Evolutionary conservation across 64 coral and sea anemone genomes (phyloP).

Genomic region (Dendronephthya gigantea): DNA sequence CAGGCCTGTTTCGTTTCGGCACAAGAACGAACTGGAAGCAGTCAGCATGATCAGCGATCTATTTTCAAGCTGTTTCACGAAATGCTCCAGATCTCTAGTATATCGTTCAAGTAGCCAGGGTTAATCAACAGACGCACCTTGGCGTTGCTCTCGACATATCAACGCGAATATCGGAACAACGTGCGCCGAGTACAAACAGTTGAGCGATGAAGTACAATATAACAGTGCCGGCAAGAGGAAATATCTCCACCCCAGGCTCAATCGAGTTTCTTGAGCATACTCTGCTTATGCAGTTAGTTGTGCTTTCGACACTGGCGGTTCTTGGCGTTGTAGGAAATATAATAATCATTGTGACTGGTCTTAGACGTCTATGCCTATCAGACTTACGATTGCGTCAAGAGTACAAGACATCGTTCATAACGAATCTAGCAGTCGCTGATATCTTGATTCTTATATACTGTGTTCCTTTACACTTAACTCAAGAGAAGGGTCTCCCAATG

Average conservation of each 20-base stretch:
- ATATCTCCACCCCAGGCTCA: background rate
- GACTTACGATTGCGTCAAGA: background rate
- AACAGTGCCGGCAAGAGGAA: background rate
- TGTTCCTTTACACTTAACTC: background rate
- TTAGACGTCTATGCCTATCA: background rate
- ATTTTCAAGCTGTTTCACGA: background rate
- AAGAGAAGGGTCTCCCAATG: background rate
- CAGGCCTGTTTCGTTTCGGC: background rate
- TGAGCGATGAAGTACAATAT: background rate
- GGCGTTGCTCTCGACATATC: background rate
- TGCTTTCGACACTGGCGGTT: background rate
- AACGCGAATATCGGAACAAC: background rate
- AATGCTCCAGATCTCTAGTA: background rate
- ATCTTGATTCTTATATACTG: background rate
- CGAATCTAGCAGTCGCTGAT: background rate
- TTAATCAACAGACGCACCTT: background rate
- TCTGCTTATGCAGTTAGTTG: background rate
- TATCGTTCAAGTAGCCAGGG: background rate
- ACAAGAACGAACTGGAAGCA: background rate
- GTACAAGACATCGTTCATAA: background rate
- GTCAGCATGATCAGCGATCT: background rate
- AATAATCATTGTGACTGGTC: background rate
- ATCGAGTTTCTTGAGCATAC: background rate
- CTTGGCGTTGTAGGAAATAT: background rate
- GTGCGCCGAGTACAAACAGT: background rate